Base-by-base conservation (phyloP, 2,888 invertebrate species). In the Loripinus fragilis region DNA sequence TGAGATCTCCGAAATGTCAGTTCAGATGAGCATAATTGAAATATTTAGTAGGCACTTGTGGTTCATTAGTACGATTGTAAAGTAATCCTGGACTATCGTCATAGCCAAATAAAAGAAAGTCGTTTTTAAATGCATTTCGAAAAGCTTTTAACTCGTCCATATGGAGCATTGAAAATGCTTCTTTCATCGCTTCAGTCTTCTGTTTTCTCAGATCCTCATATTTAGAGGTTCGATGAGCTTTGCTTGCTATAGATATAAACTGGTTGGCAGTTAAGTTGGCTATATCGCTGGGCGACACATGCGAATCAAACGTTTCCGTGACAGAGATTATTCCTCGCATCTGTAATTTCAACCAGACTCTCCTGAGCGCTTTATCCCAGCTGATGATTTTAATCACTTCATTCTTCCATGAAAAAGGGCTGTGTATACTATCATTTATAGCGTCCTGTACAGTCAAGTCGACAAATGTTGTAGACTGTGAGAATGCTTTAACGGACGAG, bases 311-410 rank as follows among this genome's bases (percentile, higher is more conserved):
- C 41, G 25, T 45, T 17, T 71, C 55, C 2, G 71, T 55, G 25
- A 45, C 35, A 0, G 67, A 66, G 38, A 83, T 78, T 23, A 83
- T 76, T 20, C 83, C 80, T 15, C 76, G 38, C 78, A 83, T 74
- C 52, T 83, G 83, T 17, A 83, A 74, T 38, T 83, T 83, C 20
- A 80, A 67, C 83, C 83, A 83, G 10, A 83, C 68, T 41, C 83
- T 42, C 17, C 64, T 74, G 2, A 83, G 41, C 8, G 83, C 80
- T 45, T 78, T 73, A 10, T 78, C 78, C 83, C 83, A 83, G 28
- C 74, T 65, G 52, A 83, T 83, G 20, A 48, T 65, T 38, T 76
- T 76, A 20, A 69, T 0, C 33, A 83, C 45, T 25, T 71, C 71
- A 25, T 50, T 68, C 33, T 74, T 76, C 83, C 83, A 83, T 2